A percentile compares a stretch with the other conserved stretches of the same genome.
Evolutionary conservation across 2,797 vertebrate species (phyloP).

Genomic region (Gobionotothen gibberifrons): DNA sequence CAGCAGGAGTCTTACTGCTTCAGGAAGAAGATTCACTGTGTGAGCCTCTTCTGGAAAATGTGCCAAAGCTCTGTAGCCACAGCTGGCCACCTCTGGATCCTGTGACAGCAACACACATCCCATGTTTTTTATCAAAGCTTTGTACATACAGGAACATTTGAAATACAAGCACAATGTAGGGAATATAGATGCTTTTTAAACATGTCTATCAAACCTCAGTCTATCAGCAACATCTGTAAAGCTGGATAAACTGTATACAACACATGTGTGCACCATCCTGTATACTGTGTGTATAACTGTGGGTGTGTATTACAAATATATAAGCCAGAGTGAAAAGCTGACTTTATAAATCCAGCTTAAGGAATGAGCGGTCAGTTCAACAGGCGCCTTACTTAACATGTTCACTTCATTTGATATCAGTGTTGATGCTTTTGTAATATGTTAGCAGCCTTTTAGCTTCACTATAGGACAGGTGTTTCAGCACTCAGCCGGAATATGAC

Average conservation of each 20-base stretch:
- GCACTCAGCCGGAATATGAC: too few species aligned
- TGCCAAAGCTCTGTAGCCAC: conserved; percentile 91
- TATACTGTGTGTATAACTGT: neutral
- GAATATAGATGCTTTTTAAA: neutral
- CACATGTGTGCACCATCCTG: too few species aligned
- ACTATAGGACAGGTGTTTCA: neutral
- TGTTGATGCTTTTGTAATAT: neutral
- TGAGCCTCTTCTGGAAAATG: conserved; percentile 86
- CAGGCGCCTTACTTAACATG: neutral
- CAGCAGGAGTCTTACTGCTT: conserved; percentile 81
- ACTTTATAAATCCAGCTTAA: too few species aligned
- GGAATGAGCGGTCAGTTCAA: neutral
- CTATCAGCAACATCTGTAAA: neutral
- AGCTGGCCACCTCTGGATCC: conserved; percentile 86
- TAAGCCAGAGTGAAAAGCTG: too few species aligned
- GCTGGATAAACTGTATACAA: neutral
- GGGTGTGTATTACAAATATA: neutral
- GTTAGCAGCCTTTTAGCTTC: neutral
- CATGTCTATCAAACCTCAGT: neutral
- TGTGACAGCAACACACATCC: conserved; percentile 61
- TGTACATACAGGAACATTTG: neutral
- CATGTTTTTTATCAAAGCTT: neutral
- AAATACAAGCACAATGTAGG: neutral
- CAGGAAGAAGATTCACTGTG: conserved; percentile 90
- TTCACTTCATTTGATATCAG: neutral